phyloP scores from a whole-genome alignment of 2,888 invertebrate genomes.

The Drosophila vallismaia region DNA sequence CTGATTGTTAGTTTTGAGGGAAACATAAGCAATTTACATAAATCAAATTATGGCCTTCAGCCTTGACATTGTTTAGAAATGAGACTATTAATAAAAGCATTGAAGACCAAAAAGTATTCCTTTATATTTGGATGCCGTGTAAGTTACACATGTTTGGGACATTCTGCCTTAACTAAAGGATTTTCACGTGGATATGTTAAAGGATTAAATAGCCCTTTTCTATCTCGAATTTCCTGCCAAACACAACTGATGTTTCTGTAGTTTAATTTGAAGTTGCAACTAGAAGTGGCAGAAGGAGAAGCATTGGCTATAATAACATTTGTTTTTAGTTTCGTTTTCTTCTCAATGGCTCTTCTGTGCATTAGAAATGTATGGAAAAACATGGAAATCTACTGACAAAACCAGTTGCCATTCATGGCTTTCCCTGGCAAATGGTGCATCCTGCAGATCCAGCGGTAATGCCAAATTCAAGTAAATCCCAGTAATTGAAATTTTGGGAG shows the following conservation, averaged over 20 bases:
- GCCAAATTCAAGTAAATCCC: constrained; percentile 10
- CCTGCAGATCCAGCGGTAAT: neutral
- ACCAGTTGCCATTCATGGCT: constrained; percentile 45
- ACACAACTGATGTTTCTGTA: constrained; percentile 26
- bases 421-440: neutral
- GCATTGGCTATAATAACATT: constrained; percentile 63
- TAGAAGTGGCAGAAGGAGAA: constrained; percentile 16
- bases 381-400: constrained; percentile 58
- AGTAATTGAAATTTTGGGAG: constrained; percentile 22
- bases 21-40: neutral
- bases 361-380: constrained; percentile 73
- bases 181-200: neutral
- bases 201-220: neutral
- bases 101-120: no score
- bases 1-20: neutral
- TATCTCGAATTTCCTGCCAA: constrained; percentile 37
- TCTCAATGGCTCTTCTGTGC: constrained; percentile 39
- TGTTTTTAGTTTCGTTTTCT: constrained; percentile 53
- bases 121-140: no score
- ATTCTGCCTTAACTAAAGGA: neutral
- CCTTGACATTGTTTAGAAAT: neutral
- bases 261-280: constrained; percentile 24
- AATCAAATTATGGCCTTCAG: neutral
- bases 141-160: no score
- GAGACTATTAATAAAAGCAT: neutral